Conservation (phyloP, 2,797 vertebrate genomes). For the Tauraco hartlaubi region DNA sequence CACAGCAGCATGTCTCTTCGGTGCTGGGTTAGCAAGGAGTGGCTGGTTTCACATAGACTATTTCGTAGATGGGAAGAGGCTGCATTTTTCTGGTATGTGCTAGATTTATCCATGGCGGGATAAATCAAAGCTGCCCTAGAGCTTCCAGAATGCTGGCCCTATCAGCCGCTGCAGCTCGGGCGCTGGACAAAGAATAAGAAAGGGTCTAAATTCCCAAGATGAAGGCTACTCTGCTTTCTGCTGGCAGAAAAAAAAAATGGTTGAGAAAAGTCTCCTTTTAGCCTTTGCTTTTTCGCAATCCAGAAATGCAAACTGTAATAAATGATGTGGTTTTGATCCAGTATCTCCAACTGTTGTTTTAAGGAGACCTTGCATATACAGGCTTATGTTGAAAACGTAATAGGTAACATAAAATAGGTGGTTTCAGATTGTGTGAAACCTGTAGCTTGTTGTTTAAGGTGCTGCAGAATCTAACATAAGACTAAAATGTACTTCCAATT, state of each 20-base stretch:
- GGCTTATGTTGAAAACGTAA: background rate
- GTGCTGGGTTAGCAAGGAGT: background rate
- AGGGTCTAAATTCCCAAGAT: background rate
- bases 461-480: background rate
- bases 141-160: background rate
- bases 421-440: background rate
- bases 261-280: background rate
- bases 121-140: background rate
- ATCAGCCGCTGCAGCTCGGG: background rate
- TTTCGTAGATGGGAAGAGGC: background rate
- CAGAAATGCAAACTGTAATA: background rate
- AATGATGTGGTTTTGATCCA: background rate
- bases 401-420: background rate
- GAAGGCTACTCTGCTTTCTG: background rate
- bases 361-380: background rate
- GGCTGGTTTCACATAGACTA: background rate
- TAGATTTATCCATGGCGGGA: background rate
- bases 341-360: background rate
- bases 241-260: background rate
- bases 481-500: background rate
- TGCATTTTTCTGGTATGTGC: background rate
- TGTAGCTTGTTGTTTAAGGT: background rate
- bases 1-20: rapidly evolving
- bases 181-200: background rate
- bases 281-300: background rate